Evolutionary conservation across 1,140 invertebrate species (phyloP).

Genomic region (Lordiphosa collinella): DNA sequence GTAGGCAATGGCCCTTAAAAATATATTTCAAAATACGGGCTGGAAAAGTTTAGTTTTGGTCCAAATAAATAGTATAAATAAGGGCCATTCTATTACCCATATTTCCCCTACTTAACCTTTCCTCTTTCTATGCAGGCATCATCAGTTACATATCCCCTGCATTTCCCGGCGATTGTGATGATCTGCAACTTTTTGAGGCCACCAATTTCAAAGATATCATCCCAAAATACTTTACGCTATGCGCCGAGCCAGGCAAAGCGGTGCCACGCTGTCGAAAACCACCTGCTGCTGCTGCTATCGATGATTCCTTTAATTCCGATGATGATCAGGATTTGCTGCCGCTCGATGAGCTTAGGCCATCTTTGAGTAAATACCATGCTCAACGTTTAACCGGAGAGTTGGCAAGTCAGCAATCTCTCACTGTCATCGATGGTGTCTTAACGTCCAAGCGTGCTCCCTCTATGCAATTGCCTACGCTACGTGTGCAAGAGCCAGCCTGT

Average conservation of each 20-base stretch:
- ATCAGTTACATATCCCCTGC: constrained; percentile 71
- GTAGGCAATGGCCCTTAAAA: no score
- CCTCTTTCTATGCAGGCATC: constrained; percentile 38
- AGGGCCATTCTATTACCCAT: no score
- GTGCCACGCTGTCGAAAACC: constrained; percentile 26
- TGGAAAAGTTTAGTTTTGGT: no score
- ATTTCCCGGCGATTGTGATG: constrained; percentile 63
- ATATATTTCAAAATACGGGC: no score
- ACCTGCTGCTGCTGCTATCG: background rate
- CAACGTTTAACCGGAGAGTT: constrained; percentile 51
- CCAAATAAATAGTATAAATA: no score
- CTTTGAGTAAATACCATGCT: constrained; percentile 49
- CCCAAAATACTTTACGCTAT: constrained; percentile 66
- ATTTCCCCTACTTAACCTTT: no score
- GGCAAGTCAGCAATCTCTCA: constrained; percentile 55
- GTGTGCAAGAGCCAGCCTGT: constrained; percentile 56
- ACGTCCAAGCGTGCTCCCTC: constrained; percentile 52
- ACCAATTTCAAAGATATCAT: constrained; percentile 59
- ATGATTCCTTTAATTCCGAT: background rate
- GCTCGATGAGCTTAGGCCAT: constrained; percentile 1
- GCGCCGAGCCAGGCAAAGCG: constrained; percentile 66
- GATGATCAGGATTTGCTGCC: constrained; percentile 26
- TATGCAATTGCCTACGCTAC: constrained; percentile 60
- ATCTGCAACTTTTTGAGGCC: constrained; percentile 66
- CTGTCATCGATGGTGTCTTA: constrained; percentile 51